Evolutionary conservation across 92 coral and sea anemone genomes (phyloP).

Genomic region (Nematostella vectensis): DNA sequence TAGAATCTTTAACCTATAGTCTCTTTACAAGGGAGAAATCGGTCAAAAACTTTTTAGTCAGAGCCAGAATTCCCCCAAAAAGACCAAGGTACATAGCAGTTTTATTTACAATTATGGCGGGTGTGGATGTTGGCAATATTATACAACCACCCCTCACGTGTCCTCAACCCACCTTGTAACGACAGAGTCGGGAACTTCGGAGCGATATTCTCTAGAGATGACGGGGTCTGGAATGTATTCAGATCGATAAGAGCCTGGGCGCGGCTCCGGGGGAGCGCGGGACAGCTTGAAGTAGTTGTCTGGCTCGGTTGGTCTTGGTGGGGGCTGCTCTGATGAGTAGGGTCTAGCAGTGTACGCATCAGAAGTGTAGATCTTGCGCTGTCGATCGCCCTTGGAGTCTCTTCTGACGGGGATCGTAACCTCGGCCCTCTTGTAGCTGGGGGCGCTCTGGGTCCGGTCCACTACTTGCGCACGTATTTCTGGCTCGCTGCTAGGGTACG

Average conservation of each 20-base stretch:
- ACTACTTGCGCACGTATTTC: constrained; percentile 44
- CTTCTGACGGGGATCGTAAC: constrained; percentile 56
- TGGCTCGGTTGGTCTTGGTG: constrained; percentile 47
- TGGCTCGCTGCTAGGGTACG: constrained; percentile 40
- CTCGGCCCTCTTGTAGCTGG: constrained; percentile 43
- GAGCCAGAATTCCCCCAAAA: no score
- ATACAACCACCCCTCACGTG: no score
- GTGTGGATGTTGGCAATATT: no score
- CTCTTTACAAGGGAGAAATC: no score
- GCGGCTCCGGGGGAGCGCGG: constrained; percentile 44
- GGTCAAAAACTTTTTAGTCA: no score
- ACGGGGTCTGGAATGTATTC: constrained; percentile 55
- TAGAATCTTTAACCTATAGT: neutral
- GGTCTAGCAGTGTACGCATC: constrained; percentile 70
- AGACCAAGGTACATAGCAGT: no score
- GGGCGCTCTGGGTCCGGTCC: constrained; percentile 46
- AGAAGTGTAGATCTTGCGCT: constrained; percentile 42
- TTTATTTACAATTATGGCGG: no score
- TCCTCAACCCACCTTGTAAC: no score
- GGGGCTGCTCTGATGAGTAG: constrained; percentile 33
- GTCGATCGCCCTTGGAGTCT: constrained; percentile 60
- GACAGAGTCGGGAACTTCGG: no score
- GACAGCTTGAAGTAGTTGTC: constrained; percentile 49
- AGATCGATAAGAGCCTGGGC: constrained; percentile 64
- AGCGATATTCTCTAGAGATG: no score